Conservation (phyloP, 2,797 vertebrate genomes). For the Gymnopithys bicolor region DNA sequence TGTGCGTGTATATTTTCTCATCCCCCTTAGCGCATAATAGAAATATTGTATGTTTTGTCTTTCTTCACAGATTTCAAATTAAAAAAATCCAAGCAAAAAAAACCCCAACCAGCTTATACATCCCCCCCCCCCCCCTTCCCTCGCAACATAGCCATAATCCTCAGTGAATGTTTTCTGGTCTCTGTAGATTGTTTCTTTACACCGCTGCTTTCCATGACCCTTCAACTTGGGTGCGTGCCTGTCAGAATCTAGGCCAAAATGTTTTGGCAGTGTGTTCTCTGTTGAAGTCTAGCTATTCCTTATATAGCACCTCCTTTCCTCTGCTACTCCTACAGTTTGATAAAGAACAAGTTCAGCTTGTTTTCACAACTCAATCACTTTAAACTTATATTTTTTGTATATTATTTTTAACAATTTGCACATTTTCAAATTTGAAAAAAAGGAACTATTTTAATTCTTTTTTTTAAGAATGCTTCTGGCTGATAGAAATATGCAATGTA, state of each 20-base stretch:
- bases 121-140: background rate
- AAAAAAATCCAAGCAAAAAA: background rate
- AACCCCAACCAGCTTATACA: background rate
- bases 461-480: background rate
- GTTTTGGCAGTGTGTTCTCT: constrained; percentile 48
- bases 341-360: constrained; percentile 65
- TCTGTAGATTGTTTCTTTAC: constrained; percentile 40
- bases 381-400: background rate
- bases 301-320: constrained; percentile 68
- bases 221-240: constrained; percentile 55
- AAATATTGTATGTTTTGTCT: background rate
- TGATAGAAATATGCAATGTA: background rate
- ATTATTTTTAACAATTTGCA: constrained; percentile 18
- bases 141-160: background rate
- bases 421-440: background rate
- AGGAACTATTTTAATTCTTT: background rate
- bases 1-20: background rate
- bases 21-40: background rate
- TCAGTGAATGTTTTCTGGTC: constrained; percentile 6
- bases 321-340: constrained; percentile 57
- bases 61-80: background rate
- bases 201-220: constrained; percentile 37
- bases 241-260: constrained; percentile 65
- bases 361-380: constrained; percentile 42
- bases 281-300: constrained; percentile 61